Evolutionary conservation across 2,888 invertebrate species (phyloP), one percentile per base, ranked within the genome.

Genomic region (Liposcelis brunnea): DNA sequence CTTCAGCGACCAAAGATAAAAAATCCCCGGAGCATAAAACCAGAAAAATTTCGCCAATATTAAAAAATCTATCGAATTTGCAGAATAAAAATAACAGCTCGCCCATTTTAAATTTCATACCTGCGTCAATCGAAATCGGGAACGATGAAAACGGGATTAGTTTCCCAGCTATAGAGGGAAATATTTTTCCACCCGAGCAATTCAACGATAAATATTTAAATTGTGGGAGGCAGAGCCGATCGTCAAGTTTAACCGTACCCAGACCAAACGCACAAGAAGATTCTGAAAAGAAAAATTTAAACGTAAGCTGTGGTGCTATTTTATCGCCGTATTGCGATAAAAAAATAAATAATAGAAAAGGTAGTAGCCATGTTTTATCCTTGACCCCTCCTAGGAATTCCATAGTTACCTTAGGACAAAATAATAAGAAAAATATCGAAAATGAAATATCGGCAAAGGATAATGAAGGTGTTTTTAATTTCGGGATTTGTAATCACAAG

Each of bases 171-270:
- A 47, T 38, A 12, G 35, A 35, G 7, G 35, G 35, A 7, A n/a
- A 19, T 7, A 40, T 40, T 18, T 14, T 40, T 18, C 40, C 40
- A 6, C 40, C 40, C 6, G 40, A 40, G 19, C 18, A 40, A 21
- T 40, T 40, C 11, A 21, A 40, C 21, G 40, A 40, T 19, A 14
- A 21, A n/a, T 40, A 15, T 19, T 19, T 40, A 7, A 40, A 19
- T 19, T 18, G 16, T 15, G 67, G 66, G n/a, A 56, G 67, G 49
- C 64, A 65, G 56, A 64, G 65, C 42, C 60, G 68, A 35, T 68
- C 69, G 8, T 67, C 68, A 32, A 69, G 68, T 56, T 59, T 69
- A 49, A 67, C 67, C 49, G 67, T 67, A 15, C 66, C 67, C 43
- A 56, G 60, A 53, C 59, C 63, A 51, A 11, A 49, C 48, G 21